These are phyloP conservation scores for Agrotis exclamationis DNA, from an alignment of 2,888 invertebrate species.

Conservation along the genomic window DNA sequence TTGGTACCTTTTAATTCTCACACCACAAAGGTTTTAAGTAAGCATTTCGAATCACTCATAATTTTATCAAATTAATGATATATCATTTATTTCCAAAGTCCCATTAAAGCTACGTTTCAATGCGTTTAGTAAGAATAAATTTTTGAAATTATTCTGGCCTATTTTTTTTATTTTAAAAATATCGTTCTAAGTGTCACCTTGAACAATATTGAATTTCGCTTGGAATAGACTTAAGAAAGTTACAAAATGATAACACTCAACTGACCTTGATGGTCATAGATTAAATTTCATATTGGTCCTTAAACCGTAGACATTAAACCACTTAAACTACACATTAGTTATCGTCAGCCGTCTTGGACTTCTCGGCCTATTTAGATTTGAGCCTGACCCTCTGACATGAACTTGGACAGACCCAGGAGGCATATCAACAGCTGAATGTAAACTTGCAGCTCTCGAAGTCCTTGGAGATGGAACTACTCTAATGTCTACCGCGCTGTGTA, in stretches of 20 bases:
- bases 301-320: constrained; percentile 60
- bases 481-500: constrained; percentile 86
- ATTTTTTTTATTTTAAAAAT: background rate
- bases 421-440: constrained; percentile 85
- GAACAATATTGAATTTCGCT: constrained; percentile 29
- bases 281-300: constrained; percentile 69
- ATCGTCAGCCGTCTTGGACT: constrained; percentile 86
- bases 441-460: constrained; percentile 84
- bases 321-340: constrained; percentile 79
- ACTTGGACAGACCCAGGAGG: constrained; percentile 84
- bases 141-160: background rate
- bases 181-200: constrained; percentile 26
- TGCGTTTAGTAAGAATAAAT: constrained; percentile 12
- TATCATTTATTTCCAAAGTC: constrained; percentile 20
- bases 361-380: constrained; percentile 81
- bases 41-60: constrained; percentile 43
- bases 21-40: constrained; percentile 45
- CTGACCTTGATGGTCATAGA: constrained; percentile 38
- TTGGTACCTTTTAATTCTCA: constrained; percentile 65
- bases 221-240: constrained; percentile 14
- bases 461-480: constrained; percentile 84
- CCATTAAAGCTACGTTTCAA: constrained; percentile 51
- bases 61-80: constrained; percentile 12
- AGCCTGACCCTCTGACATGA: constrained; percentile 83
- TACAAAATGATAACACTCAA: constrained; percentile 29